A percentile compares a stretch with the other conserved stretches of the same genome.
Conservation (phyloP, 1,140 invertebrate species). For the Drosophila ananassae region DNA sequence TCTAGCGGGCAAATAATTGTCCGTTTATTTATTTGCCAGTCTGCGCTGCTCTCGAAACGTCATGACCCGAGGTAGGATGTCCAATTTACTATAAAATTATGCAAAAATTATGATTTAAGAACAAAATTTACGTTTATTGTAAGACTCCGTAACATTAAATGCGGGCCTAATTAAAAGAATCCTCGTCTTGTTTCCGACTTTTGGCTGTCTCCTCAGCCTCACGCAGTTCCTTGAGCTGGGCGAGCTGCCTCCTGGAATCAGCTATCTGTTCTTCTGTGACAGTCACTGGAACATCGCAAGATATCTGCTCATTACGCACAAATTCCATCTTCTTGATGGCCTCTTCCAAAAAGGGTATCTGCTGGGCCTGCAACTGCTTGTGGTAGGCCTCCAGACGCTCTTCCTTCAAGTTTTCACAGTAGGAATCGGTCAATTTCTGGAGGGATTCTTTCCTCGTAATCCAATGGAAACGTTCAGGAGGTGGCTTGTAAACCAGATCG, state of each 20-base stretch:
- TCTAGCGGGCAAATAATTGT: conserved; percentile 8
- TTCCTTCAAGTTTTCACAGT: conserved; percentile 88
- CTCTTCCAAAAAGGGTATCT: conserved; percentile 88
- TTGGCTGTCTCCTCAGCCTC: conserved; percentile 44
- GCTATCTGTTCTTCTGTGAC: conserved; percentile 88
- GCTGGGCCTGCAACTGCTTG: conserved; percentile 87
- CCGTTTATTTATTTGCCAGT: conserved; percentile 64
- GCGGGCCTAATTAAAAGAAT: conserved; percentile 55
- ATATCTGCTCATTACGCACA: conserved; percentile 89
- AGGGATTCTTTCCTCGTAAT: conserved; percentile 88
- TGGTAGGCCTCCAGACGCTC: conserved; percentile 88
- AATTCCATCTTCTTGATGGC: conserved; percentile 87
- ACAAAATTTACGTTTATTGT: conserved; percentile 53
- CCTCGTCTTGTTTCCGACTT: conserved; percentile 53
- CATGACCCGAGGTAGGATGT: conserved; percentile 54
- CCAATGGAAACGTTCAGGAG: conserved; percentile 85
- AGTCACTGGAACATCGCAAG: conserved; percentile 87
- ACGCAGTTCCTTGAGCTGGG: conserved; percentile 78
- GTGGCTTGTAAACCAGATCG: conserved; percentile 90
- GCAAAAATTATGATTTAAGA: conserved; percentile 70
- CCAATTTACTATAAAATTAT: conserved; percentile 43
- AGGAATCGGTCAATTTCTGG: conserved; percentile 87
- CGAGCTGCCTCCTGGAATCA: conserved; percentile 85
- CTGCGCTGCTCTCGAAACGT: conserved; percentile 33
- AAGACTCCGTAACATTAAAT: conserved; percentile 10